Evolutionary conservation across 2,888 invertebrate genomes (phyloP), one percentile per base, ranked within the genome.

Genomic region (Erebia ligea): DNA sequence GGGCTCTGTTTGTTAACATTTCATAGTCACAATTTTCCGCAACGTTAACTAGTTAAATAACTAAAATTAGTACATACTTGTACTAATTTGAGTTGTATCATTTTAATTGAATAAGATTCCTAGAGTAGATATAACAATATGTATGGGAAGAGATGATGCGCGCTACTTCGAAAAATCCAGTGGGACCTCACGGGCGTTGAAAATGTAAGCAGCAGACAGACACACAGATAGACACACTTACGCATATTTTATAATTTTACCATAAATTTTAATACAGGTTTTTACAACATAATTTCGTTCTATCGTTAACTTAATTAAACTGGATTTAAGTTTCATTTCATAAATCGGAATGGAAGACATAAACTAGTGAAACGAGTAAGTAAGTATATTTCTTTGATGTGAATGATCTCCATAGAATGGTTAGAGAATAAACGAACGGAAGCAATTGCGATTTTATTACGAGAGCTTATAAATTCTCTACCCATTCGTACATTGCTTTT

Each of bases 371-470:
- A 19, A 56, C 10, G 21, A 15, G n/a, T 56, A 19, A 13, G 8
- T 25, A 25, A 34, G 34, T 34, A 34, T 6, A 34, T 34, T 11
- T 21, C 17, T n/a, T 21, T 58, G 34, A 58, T 25, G 58, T 58
- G 58, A 58, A 58, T 25, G 58, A 15, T 58, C 34, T 65, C 40
- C 25, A 50, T 21, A 17, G 34, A 21, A 45, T 42, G 45, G 19
- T 56, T 56, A 66, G n/a, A 66, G 15, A 34, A 13, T 13, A 67
- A 50, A 48, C 48, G 25, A 57, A 66, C 84, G 81, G 78, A 75
- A 81, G 80, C 83, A 84, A 76, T 75, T 66, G 76, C 72, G 78
- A 80, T 83, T 82, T 52, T 52, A 48, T n/a, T 66, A n/a, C 57
- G 34, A 59, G 50, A 61, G 65, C 34, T 64, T 48, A 61, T 59